A percentile compares a stretch with the other conserved stretches of the same genome.
Evolutionary conservation across 2,797 vertebrate species (phyloP).

Genomic region (Knipowitschia caucasica): DNA sequence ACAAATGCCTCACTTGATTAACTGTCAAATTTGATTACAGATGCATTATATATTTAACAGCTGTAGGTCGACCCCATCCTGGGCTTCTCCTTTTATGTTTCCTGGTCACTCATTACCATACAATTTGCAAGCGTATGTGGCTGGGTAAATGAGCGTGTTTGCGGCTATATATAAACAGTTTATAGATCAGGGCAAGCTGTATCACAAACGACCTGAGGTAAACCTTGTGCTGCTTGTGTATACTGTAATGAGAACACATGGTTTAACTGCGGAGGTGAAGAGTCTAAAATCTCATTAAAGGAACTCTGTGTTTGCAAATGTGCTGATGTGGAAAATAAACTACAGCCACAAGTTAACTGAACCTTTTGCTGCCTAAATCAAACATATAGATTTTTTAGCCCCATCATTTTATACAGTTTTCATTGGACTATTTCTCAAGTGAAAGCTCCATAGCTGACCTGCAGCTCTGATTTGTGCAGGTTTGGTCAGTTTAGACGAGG

Average conservation of each 20-base stretch:
- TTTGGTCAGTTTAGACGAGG: too few relatives aligned
- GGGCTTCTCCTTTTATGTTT: constrained; percentile 57
- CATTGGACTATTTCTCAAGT: too few relatives aligned
- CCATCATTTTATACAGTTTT: too few relatives aligned
- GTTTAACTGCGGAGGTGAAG: neutral
- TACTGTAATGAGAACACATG: neutral
- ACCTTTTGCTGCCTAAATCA: too few relatives aligned
- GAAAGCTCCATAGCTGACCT: too few relatives aligned
- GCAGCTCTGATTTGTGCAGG: too few relatives aligned
- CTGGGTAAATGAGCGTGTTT: constrained; percentile 6
- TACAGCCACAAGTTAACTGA: too few relatives aligned
- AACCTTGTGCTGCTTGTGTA: constrained; percentile 5
- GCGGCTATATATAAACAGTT: constrained; percentile 2
- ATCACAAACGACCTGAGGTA: constrained; percentile 14
- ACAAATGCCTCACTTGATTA: constrained; percentile 78
- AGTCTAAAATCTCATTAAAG: too few relatives aligned
- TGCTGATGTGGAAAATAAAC: too few relatives aligned
- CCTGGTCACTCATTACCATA: constrained; percentile 63
- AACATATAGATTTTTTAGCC: too few relatives aligned
- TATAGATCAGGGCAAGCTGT: constrained; percentile 16
- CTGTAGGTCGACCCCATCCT: constrained; percentile 71
- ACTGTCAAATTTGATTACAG: constrained; percentile 82
- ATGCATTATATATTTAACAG: constrained; percentile 81
- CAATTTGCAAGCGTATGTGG: constrained; percentile 39
- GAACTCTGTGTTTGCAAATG: too few relatives aligned